A percentile compares a stretch with the other conserved stretches of the same genome.
These are phyloP conservation scores for Pachypsylla venusta DNA, from an alignment of 1,140 invertebrate species.

Conservation along the genomic window DNA sequence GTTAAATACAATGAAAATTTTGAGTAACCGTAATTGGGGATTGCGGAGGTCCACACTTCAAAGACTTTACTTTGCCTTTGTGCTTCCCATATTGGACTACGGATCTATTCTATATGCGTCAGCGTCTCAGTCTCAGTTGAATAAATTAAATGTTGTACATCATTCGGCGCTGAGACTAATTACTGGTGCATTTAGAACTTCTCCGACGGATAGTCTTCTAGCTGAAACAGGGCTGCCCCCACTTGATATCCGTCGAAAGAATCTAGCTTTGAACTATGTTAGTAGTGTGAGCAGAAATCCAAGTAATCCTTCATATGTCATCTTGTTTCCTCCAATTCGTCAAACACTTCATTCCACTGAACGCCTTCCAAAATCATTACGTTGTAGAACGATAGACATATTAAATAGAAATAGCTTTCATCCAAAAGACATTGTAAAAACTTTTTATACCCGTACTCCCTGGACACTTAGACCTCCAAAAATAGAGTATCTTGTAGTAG, in stretches of 20 bases:
- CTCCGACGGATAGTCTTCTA: background rate
- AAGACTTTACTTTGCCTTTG: background rate
- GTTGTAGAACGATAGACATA: no score
- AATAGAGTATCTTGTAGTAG: no score
- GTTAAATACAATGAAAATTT: constrained; percentile 4
- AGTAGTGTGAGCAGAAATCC: background rate
- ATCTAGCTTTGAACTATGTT: background rate
- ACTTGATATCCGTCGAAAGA: background rate
- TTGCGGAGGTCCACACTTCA: background rate
- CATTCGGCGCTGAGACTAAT: background rate
- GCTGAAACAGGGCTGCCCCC: constrained; percentile 5
- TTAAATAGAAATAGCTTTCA: no score
- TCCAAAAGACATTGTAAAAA: no score
- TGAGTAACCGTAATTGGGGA: background rate
- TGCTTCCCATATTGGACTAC: background rate
- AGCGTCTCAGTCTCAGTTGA: background rate
- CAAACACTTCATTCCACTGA: no score
- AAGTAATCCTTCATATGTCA: background rate
- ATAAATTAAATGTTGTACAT: background rate
- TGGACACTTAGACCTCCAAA: no score
- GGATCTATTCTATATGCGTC: background rate
- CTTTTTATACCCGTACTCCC: no score
- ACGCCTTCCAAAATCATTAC: no score
- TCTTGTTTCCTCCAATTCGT: background rate
- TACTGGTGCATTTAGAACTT: constrained; percentile 6